Percentiles rank a stretch among this genome's conserved stretches.
These are phyloP conservation scores for Mus minutoides DNA, from an alignment of 2,797 vertebrate genomes.

Conservation along the genomic window DNA sequence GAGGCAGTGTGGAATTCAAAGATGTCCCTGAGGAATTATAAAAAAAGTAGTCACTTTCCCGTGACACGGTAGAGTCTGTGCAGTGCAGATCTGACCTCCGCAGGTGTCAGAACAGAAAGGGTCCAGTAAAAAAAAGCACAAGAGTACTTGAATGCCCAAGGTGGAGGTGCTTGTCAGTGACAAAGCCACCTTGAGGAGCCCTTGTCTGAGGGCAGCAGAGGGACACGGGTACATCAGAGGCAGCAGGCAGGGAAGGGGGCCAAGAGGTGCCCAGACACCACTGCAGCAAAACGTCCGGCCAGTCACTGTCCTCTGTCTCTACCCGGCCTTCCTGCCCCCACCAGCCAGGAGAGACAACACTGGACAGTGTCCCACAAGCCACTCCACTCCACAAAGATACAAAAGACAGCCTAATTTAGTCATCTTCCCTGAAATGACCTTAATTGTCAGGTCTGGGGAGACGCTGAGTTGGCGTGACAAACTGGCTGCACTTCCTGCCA, in stretches of 20 bases:
- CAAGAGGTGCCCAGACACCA: background rate
- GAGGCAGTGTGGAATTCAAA: background rate
- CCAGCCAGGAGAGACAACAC: conserved; percentile 43
- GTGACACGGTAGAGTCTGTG: background rate
- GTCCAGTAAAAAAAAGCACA: accelerated
- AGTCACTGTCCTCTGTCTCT: background rate
- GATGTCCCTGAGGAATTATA: background rate
- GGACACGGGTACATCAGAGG: background rate
- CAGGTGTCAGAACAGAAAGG: background rate
- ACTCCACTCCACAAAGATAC: conserved; percentile 43
- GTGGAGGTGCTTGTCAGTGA: accelerated
- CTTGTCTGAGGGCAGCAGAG: conserved; percentile 33
- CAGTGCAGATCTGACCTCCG: background rate
- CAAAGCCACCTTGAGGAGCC: conserved; percentile 64
- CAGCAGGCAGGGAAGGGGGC: conserved; percentile 40
- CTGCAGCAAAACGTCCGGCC: background rate
- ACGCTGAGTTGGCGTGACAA: background rate
- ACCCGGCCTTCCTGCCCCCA: background rate
- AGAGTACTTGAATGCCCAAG: background rate
- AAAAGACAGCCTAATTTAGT: conserved; percentile 58
- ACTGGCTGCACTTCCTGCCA: background rate
- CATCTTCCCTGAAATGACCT: conserved; percentile 67
- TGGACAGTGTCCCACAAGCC: conserved; percentile 57
- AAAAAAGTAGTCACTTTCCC: background rate
- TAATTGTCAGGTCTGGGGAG: background rate